Base-by-base conservation (phyloP, 2,888 invertebrate genomes). In the Polymixis lichenea region DNA sequence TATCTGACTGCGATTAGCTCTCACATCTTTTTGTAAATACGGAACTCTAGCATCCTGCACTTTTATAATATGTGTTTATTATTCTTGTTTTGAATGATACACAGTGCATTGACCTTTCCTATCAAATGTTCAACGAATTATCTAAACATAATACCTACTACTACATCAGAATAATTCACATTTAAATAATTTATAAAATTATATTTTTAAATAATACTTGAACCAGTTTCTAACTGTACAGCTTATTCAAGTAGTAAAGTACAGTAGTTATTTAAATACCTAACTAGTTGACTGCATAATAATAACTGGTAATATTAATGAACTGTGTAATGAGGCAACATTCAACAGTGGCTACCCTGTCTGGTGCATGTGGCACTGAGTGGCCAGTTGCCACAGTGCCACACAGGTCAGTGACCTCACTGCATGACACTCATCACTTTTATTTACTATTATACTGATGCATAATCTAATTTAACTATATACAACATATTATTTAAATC, bases 191-290 rank as follows among this genome's bases (percentile, higher is more conserved):
- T 49, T 28, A 46, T 43, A 38, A n/a, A 68, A 19, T 73, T 65
- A 43, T 55, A n/a, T 25, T 25, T 11, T 9, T 8, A 11, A 46
- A 46, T 78, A 60, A 22, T 19, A 62, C 32, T 66, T 38, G 3
- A 32, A 51, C 70, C 22, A 49, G 65, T 82, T 70, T 46, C 2
- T 43, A 56, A 70, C 65, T 60, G 28, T 55, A 51, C 64, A 55
- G 77, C 32, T 53, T 46, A 49, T 13, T 51, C 7, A 43, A 67
- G 53, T 17, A 64, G n/a, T 25, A 49, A 55, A 28, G 19, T 68
- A 60, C 19, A 77, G 49, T 60, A 49, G 71, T 78, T 64, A 83
- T 77, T 77, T 17, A 53, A 55, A 76, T 49, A n/a, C n/a, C n/a
- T n/a, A 65, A 68, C 64, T 38, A 62, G 51, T 53, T 69, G 13